Evolutionary conservation across 2,113 vertebrate genomes (phyloP).

Genomic region (Atractosteus spatula): DNA sequence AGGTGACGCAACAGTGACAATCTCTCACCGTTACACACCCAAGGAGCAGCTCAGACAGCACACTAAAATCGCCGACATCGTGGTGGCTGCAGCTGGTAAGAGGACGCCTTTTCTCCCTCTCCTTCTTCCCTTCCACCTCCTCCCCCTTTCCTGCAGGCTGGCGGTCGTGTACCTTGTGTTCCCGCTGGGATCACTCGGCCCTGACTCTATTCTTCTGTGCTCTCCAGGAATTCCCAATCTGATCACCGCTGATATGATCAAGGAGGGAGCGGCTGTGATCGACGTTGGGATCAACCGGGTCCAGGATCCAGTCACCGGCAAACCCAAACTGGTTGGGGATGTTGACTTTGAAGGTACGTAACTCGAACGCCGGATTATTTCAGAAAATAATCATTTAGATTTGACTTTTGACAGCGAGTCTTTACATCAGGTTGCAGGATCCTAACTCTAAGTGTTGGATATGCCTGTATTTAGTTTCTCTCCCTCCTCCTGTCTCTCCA

Average conservation of each 20-base stretch:
- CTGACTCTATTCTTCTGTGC: conserved; percentile 48
- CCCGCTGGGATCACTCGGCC: not conserved
- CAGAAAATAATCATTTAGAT: not conserved
- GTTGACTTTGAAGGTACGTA: conserved; percentile 94
- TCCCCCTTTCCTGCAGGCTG: too few species aligned
- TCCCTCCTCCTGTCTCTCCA: conserved; percentile 36
- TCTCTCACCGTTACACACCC: conserved; percentile 93
- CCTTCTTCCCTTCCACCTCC: too few species aligned
- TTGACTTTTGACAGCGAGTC: not conserved
- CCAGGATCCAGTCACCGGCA: conserved; percentile 81
- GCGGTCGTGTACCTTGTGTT: too few species aligned
- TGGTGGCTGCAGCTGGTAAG: conserved; percentile 91
- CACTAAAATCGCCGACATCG: conserved; percentile 85
- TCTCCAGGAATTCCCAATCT: conserved; percentile 89
- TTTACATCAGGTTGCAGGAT: too few species aligned
- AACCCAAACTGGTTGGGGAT: conserved; percentile 83
- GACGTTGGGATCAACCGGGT: conserved; percentile 93
- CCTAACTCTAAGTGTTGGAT: not conserved
- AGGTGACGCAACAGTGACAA: conserved; percentile 96
- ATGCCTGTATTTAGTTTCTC: not conserved
- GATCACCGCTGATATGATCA: conserved; percentile 96
- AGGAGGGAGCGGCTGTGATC: conserved; percentile 89
- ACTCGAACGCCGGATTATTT: not conserved
- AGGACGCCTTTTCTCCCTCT: too few species aligned
- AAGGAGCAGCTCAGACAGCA: conserved; percentile 92